Evolutionary conservation across 64 coral and sea anemone genomes (phyloP).

Genomic region (Actinia equina): DNA sequence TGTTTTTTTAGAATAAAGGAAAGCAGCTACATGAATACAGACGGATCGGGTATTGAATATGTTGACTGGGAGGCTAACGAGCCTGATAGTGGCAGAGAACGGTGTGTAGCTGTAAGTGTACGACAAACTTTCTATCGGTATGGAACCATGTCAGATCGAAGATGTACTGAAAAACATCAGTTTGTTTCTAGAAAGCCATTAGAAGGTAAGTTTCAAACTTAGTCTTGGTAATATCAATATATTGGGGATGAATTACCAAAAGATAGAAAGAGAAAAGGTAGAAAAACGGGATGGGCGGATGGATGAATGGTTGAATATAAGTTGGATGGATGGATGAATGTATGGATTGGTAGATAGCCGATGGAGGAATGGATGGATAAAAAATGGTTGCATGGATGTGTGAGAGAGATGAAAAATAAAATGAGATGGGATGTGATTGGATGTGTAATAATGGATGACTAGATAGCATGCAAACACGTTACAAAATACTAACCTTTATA

Average conservation of each 20-base stretch:
- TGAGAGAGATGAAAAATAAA: not conserved
- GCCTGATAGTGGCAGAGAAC: constrained; percentile 41
- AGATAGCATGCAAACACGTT: not conserved
- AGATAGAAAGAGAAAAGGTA: not conserved
- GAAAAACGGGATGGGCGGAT: too few species aligned
- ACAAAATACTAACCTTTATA: not conserved
- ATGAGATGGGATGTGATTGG: not conserved
- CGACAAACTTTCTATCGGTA: constrained; percentile 23
- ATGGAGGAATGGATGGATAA: not conserved
- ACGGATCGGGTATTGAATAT: constrained; percentile 73
- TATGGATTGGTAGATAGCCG: not conserved
- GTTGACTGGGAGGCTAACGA: constrained; percentile 68
- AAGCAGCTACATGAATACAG: constrained; percentile 58
- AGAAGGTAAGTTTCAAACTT: constrained; percentile 41
- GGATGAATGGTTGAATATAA: too few species aligned
- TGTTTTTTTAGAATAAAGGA: constrained; percentile 43
- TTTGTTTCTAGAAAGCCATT: constrained; percentile 68
- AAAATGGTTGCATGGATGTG: too few species aligned
- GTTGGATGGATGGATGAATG: not conserved
- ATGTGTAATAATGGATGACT: not conserved
- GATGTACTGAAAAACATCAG: constrained; percentile 65
- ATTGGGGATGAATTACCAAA: not conserved
- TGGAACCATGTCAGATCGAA: constrained; percentile 74
- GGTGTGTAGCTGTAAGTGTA: constrained; percentile 56
- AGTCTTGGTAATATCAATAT: too few species aligned